Base-by-base conservation (phyloP, 2,113 vertebrate species). In the Ophiodon elongatus region DNA sequence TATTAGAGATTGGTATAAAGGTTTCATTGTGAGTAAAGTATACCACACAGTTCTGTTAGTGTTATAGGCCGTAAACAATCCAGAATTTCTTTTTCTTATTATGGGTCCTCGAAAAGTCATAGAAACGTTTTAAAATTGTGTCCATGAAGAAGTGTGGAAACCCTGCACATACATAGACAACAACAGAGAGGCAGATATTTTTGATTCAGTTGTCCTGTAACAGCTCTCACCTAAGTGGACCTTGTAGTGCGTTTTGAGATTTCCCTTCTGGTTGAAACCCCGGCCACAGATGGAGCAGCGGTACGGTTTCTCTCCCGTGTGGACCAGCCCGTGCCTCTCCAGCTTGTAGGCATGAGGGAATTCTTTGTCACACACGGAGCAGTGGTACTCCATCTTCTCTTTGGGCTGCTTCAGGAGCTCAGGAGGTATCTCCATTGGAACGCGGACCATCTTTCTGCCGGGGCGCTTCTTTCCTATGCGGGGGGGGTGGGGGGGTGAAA, bases 221-320 rank as follows among this genome's bases (percentile, higher is more conserved):
- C 15, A 23, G 33, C 17, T 35, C 92, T 90, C 77, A 91, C 89
- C 90, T 50, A 89, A 76, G 73, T 93, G 91, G 59, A 94, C 87
- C 81, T 93, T 93, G 88, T 91, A 90, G 86, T 94, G 93, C 0
- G 93, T 93, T 89, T 94, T 93, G n/a, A 93, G 93, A 67, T 93
- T 93, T 21, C 92, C 92, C 66, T 92, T 93, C 86, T 93, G 91
- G 81, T 90, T 92, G 59, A 94, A 94, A 9, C 92, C 88, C 1
- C 90, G 93, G 1, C 90, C 90, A 59, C 94, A 94, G 71, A 93
- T 80, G 75, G 88, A 88, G 83, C 93, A 94, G 83, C 79, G 56
- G 83, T 93, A 93, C 0, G 93, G 93, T 86, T 91, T 93, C 83
- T 93, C 91, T 45, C 92, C 94, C 0, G 95, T 96, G 87, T 94